A percentile compares a stretch with the other conserved stretches of the same genome.
phyloP scores from a whole-genome alignment of 2,888 invertebrate species.

The Mantis religiosa region DNA sequence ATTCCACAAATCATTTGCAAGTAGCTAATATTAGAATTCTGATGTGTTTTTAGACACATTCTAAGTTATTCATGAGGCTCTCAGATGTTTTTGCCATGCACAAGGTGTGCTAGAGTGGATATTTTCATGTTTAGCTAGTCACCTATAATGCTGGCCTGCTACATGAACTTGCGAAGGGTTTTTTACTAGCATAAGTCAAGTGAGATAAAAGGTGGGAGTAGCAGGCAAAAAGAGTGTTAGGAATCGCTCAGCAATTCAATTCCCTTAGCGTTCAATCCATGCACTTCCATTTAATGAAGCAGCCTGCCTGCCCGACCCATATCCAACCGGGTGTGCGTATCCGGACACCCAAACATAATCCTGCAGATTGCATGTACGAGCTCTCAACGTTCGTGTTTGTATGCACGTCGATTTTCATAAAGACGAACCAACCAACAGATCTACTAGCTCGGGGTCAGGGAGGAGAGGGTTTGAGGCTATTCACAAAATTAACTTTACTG shows the following conservation, averaged over 20 bases:
- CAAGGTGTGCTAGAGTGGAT: background rate
- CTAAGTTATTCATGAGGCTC: too few relatives aligned
- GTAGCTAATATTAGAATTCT: too few relatives aligned
- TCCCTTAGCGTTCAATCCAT: background rate
- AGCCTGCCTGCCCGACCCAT: background rate
- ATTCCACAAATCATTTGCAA: too few relatives aligned
- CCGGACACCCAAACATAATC: background rate
- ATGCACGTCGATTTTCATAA: background rate
- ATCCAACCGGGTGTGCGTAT: background rate
- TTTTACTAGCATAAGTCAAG: background rate
- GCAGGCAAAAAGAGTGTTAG: background rate
- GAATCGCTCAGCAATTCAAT: slow-evolving; percentile 6
- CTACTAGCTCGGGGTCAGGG: background rate
- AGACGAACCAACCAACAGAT: background rate
- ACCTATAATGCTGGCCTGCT: background rate
- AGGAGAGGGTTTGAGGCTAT: background rate
- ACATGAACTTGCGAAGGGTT: background rate
- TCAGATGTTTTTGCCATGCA: too few relatives aligned
- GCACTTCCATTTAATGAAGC: slow-evolving; percentile 5
- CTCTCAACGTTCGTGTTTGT: background rate
- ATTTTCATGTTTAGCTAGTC: background rate
- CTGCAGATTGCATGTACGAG: background rate
- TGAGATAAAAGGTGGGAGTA: background rate
- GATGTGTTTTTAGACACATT: too few relatives aligned
- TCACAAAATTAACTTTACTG: background rate